Percentiles rank a stretch among this genome's conserved stretches.
Evolutionary conservation across 2,113 vertebrate genomes (phyloP).

Genomic region (Vanacampus margaritifer): DNA sequence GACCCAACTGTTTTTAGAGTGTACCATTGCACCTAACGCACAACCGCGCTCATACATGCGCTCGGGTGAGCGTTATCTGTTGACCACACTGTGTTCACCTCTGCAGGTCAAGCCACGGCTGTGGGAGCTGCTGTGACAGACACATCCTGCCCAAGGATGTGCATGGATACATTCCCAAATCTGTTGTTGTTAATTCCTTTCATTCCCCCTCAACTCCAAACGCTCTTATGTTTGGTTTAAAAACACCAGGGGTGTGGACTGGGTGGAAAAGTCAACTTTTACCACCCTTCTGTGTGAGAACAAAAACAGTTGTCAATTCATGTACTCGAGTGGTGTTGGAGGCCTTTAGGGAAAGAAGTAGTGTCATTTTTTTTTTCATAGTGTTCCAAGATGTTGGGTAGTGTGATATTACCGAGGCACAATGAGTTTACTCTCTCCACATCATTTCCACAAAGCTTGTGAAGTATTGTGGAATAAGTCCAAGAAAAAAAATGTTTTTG

Average conservation of each 20-base stretch:
- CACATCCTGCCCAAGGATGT: conserved; percentile 55
- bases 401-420: neutral
- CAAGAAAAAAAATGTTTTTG: too few relatives aligned
- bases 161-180: conserved; percentile 51
- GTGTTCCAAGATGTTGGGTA: neutral
- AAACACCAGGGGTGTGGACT: conserved; percentile 49
- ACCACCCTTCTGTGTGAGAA: conserved; percentile 35
- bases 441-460: too few relatives aligned
- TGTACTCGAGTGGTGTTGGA: neutral
- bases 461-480: too few relatives aligned
- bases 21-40: too few relatives aligned
- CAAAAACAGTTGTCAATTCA: conserved; percentile 42
- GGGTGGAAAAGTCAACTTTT: conserved; percentile 45
- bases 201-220: neutral
- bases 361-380: conserved; percentile 6
- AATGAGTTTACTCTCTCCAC: neutral
- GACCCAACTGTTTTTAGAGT: too few relatives aligned
- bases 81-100: conserved; percentile 31
- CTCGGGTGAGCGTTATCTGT: conserved; percentile 34
- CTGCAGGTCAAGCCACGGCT: neutral
- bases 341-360: neutral
- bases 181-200: conserved; percentile 50
- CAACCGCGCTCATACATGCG: too few relatives aligned
- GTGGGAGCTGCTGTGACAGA: conserved; percentile 30
- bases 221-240: conserved; percentile 50